phyloP scores from a whole-genome alignment of 2,113 vertebrate species.

The Calyptomena viridis region DNA sequence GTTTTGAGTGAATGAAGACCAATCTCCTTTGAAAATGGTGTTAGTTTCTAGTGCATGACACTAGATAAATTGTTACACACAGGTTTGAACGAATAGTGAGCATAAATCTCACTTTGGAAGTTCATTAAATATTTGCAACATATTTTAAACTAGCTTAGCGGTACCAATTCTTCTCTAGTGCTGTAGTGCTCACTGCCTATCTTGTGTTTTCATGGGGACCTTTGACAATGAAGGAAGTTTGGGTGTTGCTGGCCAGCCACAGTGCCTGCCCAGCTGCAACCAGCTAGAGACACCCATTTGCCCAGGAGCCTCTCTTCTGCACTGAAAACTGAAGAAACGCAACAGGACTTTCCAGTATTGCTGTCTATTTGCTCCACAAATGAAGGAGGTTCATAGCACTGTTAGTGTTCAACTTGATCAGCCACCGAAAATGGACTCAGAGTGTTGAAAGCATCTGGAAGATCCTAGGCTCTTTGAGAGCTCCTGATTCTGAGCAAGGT shows the following conservation, averaged over 20 bases:
- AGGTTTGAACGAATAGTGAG: background rate
- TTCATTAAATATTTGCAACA: background rate
- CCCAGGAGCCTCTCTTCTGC: background rate
- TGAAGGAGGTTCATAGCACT: background rate
- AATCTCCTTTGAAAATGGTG: background rate
- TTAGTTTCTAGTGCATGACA: background rate
- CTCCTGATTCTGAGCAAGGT: background rate
- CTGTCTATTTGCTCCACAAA: rapidly evolving
- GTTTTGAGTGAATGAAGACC: background rate
- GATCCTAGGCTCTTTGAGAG: background rate
- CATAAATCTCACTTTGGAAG: background rate
- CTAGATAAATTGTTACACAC: background rate
- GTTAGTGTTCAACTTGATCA: background rate
- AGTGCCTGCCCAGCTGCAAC: background rate
- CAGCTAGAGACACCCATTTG: background rate
- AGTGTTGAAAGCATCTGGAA: background rate
- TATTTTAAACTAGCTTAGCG: background rate
- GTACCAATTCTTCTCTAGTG: background rate
- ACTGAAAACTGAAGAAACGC: background rate
- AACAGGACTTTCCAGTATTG: background rate
- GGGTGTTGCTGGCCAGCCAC: background rate
- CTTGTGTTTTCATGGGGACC: background rate
- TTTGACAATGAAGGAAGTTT: background rate
- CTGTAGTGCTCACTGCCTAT: background rate
- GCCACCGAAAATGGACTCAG: background rate